Percentiles rank a stretch among this genome's conserved stretches.
Conservation (phyloP, 1,140 invertebrate genomes). For the Diorhabda elongata region DNA sequence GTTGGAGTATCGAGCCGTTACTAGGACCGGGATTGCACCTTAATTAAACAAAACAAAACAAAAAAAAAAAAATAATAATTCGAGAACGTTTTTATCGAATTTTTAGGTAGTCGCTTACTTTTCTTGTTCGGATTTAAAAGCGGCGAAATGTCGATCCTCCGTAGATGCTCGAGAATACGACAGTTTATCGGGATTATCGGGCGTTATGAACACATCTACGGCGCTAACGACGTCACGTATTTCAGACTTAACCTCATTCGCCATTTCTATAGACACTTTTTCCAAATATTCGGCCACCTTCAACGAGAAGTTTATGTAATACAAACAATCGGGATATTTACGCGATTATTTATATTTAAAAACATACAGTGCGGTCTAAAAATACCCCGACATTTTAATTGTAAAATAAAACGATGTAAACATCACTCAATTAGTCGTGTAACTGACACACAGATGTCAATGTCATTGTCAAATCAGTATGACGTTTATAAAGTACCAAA, state of each 20-base stretch:
- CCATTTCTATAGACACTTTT: conserved; percentile 72
- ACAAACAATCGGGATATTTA: too few species aligned
- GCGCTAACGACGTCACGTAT: conserved; percentile 67
- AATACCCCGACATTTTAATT: too few species aligned
- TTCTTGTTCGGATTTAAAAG: conserved; percentile 8
- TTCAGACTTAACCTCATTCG: conserved; percentile 72
- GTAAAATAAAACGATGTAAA: too few species aligned
- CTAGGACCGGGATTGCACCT: conserved; percentile 36
- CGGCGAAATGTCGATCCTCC: conserved; percentile 13
- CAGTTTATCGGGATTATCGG: conserved; percentile 45
- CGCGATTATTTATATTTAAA: too few species aligned
- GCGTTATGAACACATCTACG: conserved; percentile 66
- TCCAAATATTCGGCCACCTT: conserved; percentile 70
- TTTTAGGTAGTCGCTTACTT: background rate
- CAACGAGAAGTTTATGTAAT: background rate
- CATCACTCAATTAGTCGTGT: too few species aligned
- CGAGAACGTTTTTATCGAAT: too few species aligned
- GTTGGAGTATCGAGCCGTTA: conserved; percentile 38
- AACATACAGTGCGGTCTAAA: too few species aligned
- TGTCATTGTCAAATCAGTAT: too few species aligned
- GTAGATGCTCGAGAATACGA: conserved; percentile 38
- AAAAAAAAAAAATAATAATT: background rate
- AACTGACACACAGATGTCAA: too few species aligned
- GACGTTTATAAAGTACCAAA: too few species aligned
- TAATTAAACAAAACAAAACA: conserved; percentile 6